Evolutionary conservation across 2,888 invertebrate species (phyloP).

Genomic region (Timema cristinae): DNA sequence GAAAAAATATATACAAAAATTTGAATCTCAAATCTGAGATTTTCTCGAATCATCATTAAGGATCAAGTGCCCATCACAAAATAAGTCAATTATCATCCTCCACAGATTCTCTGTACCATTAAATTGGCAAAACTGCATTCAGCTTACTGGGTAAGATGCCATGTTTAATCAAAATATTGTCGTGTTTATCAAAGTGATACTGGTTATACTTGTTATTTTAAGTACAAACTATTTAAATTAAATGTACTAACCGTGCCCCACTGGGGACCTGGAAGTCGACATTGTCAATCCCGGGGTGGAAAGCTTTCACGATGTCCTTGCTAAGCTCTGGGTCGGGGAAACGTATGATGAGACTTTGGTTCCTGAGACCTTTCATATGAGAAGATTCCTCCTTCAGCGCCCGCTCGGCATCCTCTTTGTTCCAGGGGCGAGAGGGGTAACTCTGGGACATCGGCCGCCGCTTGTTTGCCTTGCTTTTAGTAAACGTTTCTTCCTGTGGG

Average conservation of each 20-base stretch:
- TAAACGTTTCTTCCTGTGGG: conserved; percentile 16
- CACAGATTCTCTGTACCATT: too few species aligned
- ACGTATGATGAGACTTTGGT: conserved; percentile 57
- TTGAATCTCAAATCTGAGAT: too few species aligned
- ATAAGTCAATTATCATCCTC: too few species aligned
- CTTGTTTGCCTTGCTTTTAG: conserved; percentile 43
- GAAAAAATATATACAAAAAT: too few species aligned
- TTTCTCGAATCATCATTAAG: too few species aligned
- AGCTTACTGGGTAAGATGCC: too few species aligned
- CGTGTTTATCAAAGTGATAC: too few species aligned
- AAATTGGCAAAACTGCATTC: too few species aligned
- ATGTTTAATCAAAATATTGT: too few species aligned
- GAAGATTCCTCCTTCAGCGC: conserved; percentile 58
- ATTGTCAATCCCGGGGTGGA: conserved; percentile 57
- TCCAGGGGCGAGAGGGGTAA: conserved; percentile 53
- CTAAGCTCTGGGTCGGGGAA: conserved; percentile 65
- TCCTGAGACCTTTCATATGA: conserved; percentile 46
- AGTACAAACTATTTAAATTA: not conserved
- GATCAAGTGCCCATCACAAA: too few species aligned
- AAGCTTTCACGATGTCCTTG: conserved; percentile 56
- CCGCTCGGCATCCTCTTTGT: conserved; percentile 55
- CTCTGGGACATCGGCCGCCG: conserved; percentile 54
- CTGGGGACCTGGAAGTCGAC: conserved; percentile 65
- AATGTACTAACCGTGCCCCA: conserved; percentile 48
- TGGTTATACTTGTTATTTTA: not conserved